Evolutionary conservation across 2,797 vertebrate species (phyloP).

Genomic region (Chelonia mydas): DNA sequence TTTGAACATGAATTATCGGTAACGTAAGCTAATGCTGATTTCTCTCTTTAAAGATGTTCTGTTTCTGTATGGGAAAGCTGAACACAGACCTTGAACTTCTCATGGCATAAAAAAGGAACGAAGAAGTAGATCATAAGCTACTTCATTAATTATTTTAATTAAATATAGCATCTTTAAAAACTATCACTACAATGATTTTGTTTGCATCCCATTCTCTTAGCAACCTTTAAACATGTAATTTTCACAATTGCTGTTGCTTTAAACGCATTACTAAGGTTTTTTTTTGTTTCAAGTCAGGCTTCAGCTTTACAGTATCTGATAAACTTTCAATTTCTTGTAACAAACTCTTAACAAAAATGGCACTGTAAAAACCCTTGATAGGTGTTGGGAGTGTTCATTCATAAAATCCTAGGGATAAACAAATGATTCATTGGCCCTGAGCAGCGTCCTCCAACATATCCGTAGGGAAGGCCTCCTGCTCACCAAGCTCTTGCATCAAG

Average conservation of each 20-base stretch:
- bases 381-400: constrained; percentile 66
- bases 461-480: neutral
- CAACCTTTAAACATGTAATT: constrained; percentile 72
- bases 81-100: constrained; percentile 53
- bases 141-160: constrained; percentile 52
- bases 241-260: constrained; percentile 71
- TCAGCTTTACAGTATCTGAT: constrained; percentile 75
- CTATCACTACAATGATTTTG: constrained; percentile 50
- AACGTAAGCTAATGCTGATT: constrained; percentile 92
- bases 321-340: constrained; percentile 77
- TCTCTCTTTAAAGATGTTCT: constrained; percentile 88
- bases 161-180: constrained; percentile 82
- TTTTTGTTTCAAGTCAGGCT: constrained; percentile 73
- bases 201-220: constrained; percentile 72
- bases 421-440: constrained; percentile 22
- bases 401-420: constrained; percentile 57
- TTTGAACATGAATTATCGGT: constrained; percentile 95
- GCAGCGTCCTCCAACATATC: neutral
- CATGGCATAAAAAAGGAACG: constrained; percentile 39
- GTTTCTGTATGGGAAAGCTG: constrained; percentile 75
- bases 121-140: constrained; percentile 36
- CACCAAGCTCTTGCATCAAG: neutral
- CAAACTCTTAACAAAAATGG: constrained; percentile 76
- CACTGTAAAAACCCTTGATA: constrained; percentile 72
- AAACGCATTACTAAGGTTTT: constrained; percentile 67